Conservation (phyloP, 2,888 invertebrate genomes). For the Oscheius sp. region DNA sequence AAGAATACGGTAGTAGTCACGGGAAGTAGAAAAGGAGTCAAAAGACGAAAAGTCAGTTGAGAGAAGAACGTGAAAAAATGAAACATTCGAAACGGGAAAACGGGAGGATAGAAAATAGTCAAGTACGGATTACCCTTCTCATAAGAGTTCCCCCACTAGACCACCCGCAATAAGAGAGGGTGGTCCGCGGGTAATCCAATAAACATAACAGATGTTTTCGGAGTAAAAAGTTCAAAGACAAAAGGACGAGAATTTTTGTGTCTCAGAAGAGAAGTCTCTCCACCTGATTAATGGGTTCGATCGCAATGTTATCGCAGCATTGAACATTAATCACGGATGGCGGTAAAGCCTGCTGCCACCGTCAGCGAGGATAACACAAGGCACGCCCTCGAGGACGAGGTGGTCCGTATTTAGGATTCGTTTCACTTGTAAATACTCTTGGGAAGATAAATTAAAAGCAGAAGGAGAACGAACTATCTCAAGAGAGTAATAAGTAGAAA, state of each 20-base stretch:
- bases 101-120: no score
- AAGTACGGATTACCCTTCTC: no score
- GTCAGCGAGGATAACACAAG: background rate
- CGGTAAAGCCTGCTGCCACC: slow-evolving; percentile 11
- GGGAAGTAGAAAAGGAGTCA: no score
- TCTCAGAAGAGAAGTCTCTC: slow-evolving; percentile 4
- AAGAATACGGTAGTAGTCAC: no score
- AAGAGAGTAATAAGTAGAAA: no score
- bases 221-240: background rate
- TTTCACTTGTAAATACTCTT: background rate
- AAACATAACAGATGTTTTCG: no score
- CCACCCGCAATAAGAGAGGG: no score
- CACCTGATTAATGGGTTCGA: slow-evolving; percentile 16
- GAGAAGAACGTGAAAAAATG: no score
- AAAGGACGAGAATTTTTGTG: background rate
- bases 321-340: slow-evolving; percentile 29
- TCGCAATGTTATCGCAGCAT: slow-evolving; percentile 30
- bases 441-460: background rate
- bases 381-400: slow-evolving; percentile 21
- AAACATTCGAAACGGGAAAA: no score
- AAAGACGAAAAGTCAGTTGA: no score
- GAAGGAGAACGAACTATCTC: background rate
- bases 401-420: slow-evolving; percentile 4
- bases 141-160: no score
- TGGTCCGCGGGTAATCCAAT: no score